Evolutionary conservation across 1,140 invertebrate species (phyloP).

Genomic region (Anoplolepis gracilipes): DNA sequence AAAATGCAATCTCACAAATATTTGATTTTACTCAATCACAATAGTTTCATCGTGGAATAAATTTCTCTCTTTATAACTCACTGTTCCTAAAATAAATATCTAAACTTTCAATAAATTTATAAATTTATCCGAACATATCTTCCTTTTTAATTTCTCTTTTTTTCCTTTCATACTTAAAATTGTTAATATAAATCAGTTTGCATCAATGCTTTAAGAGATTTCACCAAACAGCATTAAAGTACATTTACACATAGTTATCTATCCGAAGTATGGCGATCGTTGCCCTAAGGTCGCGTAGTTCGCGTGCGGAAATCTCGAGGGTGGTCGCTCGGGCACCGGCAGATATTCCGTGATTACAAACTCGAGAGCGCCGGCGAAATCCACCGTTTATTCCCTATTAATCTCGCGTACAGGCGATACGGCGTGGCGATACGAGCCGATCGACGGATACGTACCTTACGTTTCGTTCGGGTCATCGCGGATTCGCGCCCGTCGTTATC

Average conservation of each 20-base stretch:
- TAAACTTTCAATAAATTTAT: too few species aligned
- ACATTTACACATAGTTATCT: neutral
- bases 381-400: conserved; percentile 72
- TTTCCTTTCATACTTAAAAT: too few species aligned
- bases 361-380: conserved; percentile 65
- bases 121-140: too few species aligned
- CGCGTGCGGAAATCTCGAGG: conserved; percentile 73
- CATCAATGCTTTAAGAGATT: neutral
- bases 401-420: conserved; percentile 67
- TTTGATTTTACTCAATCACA: too few species aligned
- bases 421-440: conserved; percentile 57
- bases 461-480: conserved; percentile 44
- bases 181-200: neutral
- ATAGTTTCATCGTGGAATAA: too few species aligned
- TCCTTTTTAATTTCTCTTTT: neutral
- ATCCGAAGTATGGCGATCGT: neutral
- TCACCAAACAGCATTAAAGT: neutral
- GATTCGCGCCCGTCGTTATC: conserved; percentile 49
- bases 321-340: conserved; percentile 62
- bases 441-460: conserved; percentile 46
- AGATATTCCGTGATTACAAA: conserved; percentile 72
- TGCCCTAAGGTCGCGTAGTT: conserved; percentile 47
- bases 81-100: too few species aligned
- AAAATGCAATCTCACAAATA: too few species aligned
- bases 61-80: too few species aligned